A percentile compares a stretch with the other conserved stretches of the same genome.
Evolutionary conservation across 2,113 vertebrate genomes (phyloP).

Genomic region (Neotoma lepida): DNA sequence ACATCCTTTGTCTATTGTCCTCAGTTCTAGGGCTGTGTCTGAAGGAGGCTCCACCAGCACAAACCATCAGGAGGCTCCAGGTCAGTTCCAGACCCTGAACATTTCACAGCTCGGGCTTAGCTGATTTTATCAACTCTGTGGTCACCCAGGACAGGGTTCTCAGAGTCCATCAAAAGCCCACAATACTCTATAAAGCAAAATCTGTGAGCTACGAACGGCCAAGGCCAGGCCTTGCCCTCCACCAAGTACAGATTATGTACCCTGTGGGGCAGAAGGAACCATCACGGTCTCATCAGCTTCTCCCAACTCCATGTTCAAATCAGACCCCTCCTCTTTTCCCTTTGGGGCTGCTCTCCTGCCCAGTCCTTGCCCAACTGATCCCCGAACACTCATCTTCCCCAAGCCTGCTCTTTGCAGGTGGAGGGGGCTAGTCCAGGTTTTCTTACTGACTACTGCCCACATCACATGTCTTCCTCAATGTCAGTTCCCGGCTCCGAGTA

Average conservation of each 20-base stretch:
- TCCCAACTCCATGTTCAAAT: background rate
- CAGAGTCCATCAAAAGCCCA: background rate
- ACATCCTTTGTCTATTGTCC: background rate
- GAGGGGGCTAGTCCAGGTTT: background rate
- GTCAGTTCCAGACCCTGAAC: background rate
- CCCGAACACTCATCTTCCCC: background rate
- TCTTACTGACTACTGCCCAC: background rate
- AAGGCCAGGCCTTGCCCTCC: background rate
- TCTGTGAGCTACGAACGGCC: background rate
- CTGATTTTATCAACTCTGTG: background rate
- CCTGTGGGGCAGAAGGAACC: accelerated
- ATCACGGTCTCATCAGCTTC: accelerated
- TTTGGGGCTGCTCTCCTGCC: background rate
- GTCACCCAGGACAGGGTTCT: too few relatives aligned
- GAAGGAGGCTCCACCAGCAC: background rate
- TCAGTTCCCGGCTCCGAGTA: background rate
- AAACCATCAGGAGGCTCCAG: background rate
- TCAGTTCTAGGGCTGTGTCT: background rate
- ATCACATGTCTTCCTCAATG: too few relatives aligned
- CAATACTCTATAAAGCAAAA: background rate
- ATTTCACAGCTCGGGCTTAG: background rate
- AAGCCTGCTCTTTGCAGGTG: background rate
- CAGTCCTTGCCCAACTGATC: background rate
- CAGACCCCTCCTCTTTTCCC: background rate
- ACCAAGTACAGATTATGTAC: background rate